These are phyloP conservation scores for Drosophila sucinea DNA, from an alignment of 1,140 invertebrate genomes.

Conservation along the genomic window DNA sequence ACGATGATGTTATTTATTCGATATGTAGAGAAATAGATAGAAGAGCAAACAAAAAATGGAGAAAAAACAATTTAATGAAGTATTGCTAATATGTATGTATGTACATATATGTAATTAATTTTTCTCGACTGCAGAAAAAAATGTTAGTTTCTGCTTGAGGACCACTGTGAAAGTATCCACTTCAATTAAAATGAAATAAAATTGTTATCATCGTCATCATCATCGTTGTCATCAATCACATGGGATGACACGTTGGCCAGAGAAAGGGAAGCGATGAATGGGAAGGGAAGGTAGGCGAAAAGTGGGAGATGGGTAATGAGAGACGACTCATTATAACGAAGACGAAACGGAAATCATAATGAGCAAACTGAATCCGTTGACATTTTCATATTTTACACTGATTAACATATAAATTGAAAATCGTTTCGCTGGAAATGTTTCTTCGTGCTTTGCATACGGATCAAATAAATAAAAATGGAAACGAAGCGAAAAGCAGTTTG, in stretches of 20 bases:
- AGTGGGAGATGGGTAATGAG: background rate
- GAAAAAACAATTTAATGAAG: conserved; percentile 1
- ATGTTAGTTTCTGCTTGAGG: background rate
- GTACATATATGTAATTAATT: background rate
- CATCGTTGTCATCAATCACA: conserved; percentile 2
- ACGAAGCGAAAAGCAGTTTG: conserved; percentile 4
- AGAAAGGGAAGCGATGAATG: background rate
- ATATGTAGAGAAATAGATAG: conserved; percentile 11
- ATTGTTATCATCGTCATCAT: conserved; percentile 1
- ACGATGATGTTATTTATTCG: too few relatives aligned
- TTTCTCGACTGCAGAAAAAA: conserved; percentile 4
- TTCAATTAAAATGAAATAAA: conserved; percentile 14
- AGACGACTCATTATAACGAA: conserved; percentile 34
- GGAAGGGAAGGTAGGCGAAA: conserved; percentile 10
- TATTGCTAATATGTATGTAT: background rate
- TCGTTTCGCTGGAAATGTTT: conserved; percentile 42
- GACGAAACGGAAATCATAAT: conserved; percentile 51
- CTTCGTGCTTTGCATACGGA: conserved; percentile 42
- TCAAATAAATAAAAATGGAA: conserved; percentile 5
- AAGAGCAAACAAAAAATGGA: background rate
- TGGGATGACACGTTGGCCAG: background rate
- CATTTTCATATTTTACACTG: conserved; percentile 50
- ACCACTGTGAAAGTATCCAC: background rate
- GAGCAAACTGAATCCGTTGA: conserved; percentile 34
- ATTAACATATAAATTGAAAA: conserved; percentile 69